These are phyloP conservation scores for Pardalotus punctatus DNA, from an alignment of 2,113 vertebrate species.

Conservation along the genomic window DNA sequence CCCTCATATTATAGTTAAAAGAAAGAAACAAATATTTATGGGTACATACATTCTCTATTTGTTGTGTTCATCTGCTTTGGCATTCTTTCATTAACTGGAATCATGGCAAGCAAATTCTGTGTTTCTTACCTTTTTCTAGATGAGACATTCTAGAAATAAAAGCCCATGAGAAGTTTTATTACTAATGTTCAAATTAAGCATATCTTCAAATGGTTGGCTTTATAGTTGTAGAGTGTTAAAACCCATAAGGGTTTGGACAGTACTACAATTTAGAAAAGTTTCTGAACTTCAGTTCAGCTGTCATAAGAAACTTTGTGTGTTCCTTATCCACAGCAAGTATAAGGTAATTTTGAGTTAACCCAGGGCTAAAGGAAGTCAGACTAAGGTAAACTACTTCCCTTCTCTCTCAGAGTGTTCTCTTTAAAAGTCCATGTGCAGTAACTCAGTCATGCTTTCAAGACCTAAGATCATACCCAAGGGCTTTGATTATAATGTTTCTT, in stretches of 20 bases:
- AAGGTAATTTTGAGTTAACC: not conserved
- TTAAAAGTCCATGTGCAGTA: not conserved
- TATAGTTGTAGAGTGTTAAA: not conserved
- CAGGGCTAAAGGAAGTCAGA: not conserved
- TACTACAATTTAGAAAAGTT: not conserved
- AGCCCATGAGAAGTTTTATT: not conserved
- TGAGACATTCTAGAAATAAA: slow-evolving; percentile 17
- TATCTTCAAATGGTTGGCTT: not conserved
- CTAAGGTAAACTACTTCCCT: not conserved
- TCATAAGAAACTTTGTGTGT: not conserved
- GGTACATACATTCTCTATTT: not conserved
- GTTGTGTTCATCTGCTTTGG: not conserved
- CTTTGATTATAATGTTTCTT: not conserved
- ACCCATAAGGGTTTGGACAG: not conserved
- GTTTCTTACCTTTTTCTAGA: not conserved
- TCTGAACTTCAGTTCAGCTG: not conserved
- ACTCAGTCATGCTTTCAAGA: not conserved
- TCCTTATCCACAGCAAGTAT: not conserved
- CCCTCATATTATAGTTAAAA: not conserved
- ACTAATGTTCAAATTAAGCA: not conserved
- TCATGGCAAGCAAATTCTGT: not conserved
- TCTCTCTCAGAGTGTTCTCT: not conserved
- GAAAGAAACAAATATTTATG: not conserved
- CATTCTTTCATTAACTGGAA: not conserved
- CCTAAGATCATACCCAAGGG: not conserved